Conservation (phyloP, 2,113 vertebrate species). For the Oceanodroma tethys region DNA sequence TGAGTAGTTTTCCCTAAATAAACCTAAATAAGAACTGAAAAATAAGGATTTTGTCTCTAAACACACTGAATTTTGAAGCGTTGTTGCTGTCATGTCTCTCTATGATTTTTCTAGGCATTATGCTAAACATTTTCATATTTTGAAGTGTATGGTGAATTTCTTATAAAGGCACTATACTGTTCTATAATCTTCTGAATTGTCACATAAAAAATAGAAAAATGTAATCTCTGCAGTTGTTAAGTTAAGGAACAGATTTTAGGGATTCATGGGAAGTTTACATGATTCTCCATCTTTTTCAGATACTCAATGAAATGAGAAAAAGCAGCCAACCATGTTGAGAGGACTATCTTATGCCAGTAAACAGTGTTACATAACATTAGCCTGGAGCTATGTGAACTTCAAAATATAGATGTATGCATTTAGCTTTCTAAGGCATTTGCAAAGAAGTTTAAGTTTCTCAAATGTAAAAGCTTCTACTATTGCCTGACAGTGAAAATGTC, state of each 20-base stretch:
- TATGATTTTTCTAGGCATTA: not conserved
- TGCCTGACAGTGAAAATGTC: not conserved
- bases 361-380: constrained; percentile 32
- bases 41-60: not conserved
- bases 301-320: constrained; percentile 16
- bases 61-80: not conserved
- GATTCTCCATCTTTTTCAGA: not conserved
- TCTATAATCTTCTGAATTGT: not conserved
- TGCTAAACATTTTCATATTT: not conserved
- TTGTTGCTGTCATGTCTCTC: not conserved
- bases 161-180: not conserved
- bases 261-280: not conserved
- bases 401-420: not conserved
- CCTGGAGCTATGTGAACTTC: constrained; percentile 19
- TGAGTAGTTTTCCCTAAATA: not conserved
- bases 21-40: not conserved
- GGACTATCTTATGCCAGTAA: constrained; percentile 10
- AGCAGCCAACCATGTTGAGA: constrained; percentile 10
- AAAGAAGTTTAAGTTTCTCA: not conserved
- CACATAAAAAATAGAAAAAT: not conserved
- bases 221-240: not conserved
- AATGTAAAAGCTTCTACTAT: not conserved
- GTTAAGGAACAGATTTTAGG: not conserved
- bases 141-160: not conserved
- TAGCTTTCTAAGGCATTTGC: not conserved